Conservation (phyloP, 2,113 vertebrate genomes). For the Prinia subflava region DNA sequence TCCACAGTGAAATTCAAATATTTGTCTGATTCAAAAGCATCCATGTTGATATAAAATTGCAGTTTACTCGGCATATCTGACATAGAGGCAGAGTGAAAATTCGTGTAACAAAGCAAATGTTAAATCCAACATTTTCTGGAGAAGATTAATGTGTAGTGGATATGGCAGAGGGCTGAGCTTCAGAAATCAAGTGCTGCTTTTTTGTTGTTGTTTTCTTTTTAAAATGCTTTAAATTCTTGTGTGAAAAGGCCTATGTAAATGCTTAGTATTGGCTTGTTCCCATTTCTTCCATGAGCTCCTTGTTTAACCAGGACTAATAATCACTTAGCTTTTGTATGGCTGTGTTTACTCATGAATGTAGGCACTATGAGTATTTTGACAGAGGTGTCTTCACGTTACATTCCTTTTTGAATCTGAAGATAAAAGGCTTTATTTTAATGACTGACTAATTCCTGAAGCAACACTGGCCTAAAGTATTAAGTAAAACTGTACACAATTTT, state of each 20-base stretch:
- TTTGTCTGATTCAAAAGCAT: slow-evolving; percentile 6
- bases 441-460: neutral
- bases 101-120: neutral
- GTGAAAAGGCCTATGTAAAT: slow-evolving; percentile 28
- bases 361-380: neutral
- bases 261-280: slow-evolving; percentile 3
- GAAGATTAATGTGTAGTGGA: neutral
- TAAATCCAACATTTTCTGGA: neutral
- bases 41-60: neutral
- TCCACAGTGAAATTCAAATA: slow-evolving; percentile 28
- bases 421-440: slow-evolving; percentile 23
- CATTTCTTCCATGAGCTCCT: slow-evolving; percentile 17
- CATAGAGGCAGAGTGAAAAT: neutral
- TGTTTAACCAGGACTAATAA: slow-evolving; percentile 47
- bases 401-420: slow-evolving; percentile 18
- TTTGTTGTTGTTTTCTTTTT: slow-evolving; percentile 30
- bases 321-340: slow-evolving; percentile 49
- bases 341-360: slow-evolving; percentile 1
- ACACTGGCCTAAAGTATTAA: neutral
- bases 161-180: neutral
- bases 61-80: neutral
- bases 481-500: neutral
- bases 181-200: neutral
- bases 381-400: slow-evolving; percentile 3
- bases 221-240: slow-evolving; percentile 53